Evolutionary conservation across 2,797 vertebrate species (phyloP), one percentile per base, ranked within the genome.

Genomic region (Limosa lapponica): DNA sequence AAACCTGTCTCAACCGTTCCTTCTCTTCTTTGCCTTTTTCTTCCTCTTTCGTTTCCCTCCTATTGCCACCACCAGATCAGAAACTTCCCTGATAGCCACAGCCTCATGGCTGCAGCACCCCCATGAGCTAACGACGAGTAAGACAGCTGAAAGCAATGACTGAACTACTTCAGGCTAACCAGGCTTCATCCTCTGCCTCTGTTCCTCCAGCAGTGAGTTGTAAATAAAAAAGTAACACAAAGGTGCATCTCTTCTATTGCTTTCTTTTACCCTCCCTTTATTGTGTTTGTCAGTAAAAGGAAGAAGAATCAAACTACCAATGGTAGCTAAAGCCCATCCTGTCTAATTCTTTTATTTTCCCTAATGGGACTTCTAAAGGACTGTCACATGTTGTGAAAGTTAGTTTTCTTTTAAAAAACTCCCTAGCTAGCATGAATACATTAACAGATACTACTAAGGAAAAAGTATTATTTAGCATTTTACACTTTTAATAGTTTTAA

Each of bases 31-130:
- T 58, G 55, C 43, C 49, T 75, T 79, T 72, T 55, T 10, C 13
- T 30, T 65, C 16, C 16, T 74, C 36, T 67, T 51, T 80, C 8
- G 0, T 9, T 66, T 57, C 49, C 8, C 49, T 70, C 25, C 41
- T 19, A 2, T 5, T 13, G 48, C 27, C 84, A 27, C 25, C 64
- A 28, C 20, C 44, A 24, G 64, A 13, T 4, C 36, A 37, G 39
- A 43, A 73, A 10, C 14, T 5, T 28, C 23, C 43, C 18, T 11
- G 54, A 1, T 2, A 11, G 55, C n/a, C 65, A 5, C 64, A 92
- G 36, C 6, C 23, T 17, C 82, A 16, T 32, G 75, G 3, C 37
- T 86, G 91, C 61, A 97, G 93, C 88, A 41, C 87, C 93, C 82
- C 94, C 93, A 25, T 25, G 91, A 95, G 91, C 49, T 77, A n/a